Base-by-base conservation (phyloP, 2,797 vertebrate species). In the Naso thynnoides region DNA sequence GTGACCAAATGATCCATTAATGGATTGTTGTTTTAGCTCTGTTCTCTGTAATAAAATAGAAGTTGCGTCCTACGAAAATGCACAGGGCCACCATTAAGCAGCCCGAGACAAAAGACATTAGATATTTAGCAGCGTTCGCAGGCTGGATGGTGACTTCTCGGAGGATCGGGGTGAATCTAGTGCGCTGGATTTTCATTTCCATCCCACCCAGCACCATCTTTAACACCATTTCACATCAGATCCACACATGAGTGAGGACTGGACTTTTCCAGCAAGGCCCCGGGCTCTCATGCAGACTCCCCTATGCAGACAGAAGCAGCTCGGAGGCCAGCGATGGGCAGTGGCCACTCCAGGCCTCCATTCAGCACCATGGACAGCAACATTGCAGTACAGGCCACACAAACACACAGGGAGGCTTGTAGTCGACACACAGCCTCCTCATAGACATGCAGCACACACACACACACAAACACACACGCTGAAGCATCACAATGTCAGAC, bases 321-420 rank as follows among this genome's bases (percentile, higher is more conserved):
- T 78, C 16, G 56, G 74, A 65, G 85, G 78, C 59, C 81, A 76
- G 63, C 44, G 11, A 78, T 83, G 86, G 91, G 86, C 86, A 88
- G 83, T 89, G 91, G 87, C 91, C 86, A 81, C 87, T 18, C 56
- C 62, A 76, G 89, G 93, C 91, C 89, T 80, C 29, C 14, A 29
- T 92, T 91, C 93, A 94, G 92, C 81, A 93, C 93, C 91, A 56
- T 61, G 92, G 94, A 94, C 86, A 95, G 94, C 79, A 88, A 86
- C 90, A 85, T 87, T 90, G 90, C 90, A 91, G 88, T 41, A 64
- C 76, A 83, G 85, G 88, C 86, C 88, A 85, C 78, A 75, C 69
- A 82, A 61, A 86, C 67, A 62, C 75, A 81, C 58, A 73, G 13
- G 54, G 58, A 83, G 42, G 70, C 64, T 77, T 69, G 66, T 44